phyloP scores from a whole-genome alignment of 1,140 invertebrate species.

The Leptestheria dahalacensis region DNA sequence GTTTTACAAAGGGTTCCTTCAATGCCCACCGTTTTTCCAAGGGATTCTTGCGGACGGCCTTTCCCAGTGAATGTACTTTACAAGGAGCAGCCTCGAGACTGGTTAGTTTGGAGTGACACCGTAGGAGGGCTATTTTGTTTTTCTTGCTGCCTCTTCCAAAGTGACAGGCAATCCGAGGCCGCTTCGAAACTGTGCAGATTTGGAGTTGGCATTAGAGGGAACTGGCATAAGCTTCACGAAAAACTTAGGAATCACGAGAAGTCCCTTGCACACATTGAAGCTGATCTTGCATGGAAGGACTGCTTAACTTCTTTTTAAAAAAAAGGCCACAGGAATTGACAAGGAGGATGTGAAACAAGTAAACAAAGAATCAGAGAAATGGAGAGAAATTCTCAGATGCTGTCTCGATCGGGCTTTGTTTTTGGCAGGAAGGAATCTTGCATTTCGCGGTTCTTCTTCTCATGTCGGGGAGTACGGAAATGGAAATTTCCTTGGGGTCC shows the following conservation, averaged over 20 bases:
- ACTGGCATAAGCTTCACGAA: slow-evolving; percentile 4
- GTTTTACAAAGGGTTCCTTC: neutral
- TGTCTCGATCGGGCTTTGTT: neutral
- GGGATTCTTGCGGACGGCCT: slow-evolving; percentile 4
- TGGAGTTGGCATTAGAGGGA: slow-evolving; percentile 1
- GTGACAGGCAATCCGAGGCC: neutral
- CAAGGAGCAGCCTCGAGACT: slow-evolving; percentile 5
- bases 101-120: slow-evolving; percentile 9
- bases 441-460: neutral
- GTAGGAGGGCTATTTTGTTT: slow-evolving; percentile 1
- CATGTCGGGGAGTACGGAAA: neutral
- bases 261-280: neutral
- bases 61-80: neutral
- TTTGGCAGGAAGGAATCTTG: neutral
- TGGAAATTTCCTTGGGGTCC: neutral
- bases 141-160: slow-evolving; percentile 5
- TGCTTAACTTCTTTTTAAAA: slow-evolving; percentile 3
- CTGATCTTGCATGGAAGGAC: slow-evolving; percentile 1
- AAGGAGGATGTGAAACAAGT: slow-evolving; percentile 7
- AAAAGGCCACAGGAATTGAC: slow-evolving; percentile 6
- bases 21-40: neutral
- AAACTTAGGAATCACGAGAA: slow-evolving; percentile 4
- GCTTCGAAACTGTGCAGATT: slow-evolving; percentile 1
- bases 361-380: neutral
- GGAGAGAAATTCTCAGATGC: neutral